Percentiles rank a stretch among this genome's conserved stretches.
phyloP scores from a whole-genome alignment of 2,113 vertebrate species.

The Ivindomyrus marchei region DNA sequence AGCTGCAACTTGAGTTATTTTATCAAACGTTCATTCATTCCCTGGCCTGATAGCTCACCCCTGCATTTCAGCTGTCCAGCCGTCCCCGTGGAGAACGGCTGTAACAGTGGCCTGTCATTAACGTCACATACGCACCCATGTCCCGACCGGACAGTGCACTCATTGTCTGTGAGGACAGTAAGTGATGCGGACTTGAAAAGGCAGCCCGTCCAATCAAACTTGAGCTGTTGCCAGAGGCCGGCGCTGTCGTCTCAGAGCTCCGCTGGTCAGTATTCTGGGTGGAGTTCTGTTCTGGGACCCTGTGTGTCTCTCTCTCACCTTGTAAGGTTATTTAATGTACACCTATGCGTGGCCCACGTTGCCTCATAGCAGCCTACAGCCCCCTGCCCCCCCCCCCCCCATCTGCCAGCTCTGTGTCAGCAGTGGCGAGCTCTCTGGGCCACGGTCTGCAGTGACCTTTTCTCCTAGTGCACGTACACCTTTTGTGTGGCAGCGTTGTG shows the following conservation, averaged over 20 bases:
- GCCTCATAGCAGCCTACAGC: neutral
- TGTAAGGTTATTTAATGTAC: neutral
- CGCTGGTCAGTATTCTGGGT: slow-evolving; percentile 32
- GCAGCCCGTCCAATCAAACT: slow-evolving; percentile 42
- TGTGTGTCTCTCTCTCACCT: neutral
- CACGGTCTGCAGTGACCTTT: neutral
- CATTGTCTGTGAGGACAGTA: slow-evolving; percentile 73
- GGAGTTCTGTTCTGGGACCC: neutral
- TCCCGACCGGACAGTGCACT: slow-evolving; percentile 81
- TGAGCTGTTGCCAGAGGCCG: slow-evolving; percentile 35
- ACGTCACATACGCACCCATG: slow-evolving; percentile 98
- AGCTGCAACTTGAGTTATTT: slow-evolving; percentile 97
- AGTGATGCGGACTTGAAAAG: slow-evolving; percentile 50
- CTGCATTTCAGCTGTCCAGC: slow-evolving; percentile 73
- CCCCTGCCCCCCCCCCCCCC: no score
- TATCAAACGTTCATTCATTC: slow-evolving; percentile 96
- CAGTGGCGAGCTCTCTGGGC: neutral
- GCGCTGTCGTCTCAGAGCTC: slow-evolving; percentile 42
- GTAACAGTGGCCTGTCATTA: slow-evolving; percentile 80
- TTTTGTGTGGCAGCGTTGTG: neutral
- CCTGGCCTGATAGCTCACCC: slow-evolving; percentile 63
- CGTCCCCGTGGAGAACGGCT: slow-evolving; percentile 81
- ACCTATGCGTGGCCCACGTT: neutral
- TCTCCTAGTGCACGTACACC: neutral
- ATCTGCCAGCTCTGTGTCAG: neutral